Evolutionary conservation across 1,140 invertebrate genomes (phyloP), one percentile per base, ranked within the genome.

Genomic region (Zaprionus davidi): DNA sequence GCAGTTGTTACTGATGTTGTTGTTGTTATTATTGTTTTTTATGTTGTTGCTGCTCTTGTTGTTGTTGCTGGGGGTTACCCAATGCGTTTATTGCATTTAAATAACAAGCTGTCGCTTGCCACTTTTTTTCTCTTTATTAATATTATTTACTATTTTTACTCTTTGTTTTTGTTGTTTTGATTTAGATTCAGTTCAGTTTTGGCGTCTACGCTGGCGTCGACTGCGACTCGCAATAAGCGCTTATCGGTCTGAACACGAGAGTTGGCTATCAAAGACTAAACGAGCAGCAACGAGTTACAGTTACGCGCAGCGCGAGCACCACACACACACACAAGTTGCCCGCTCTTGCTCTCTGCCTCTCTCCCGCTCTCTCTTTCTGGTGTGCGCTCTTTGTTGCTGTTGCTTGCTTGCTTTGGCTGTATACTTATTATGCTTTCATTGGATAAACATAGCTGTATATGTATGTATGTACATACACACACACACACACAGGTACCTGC

Each of bases 231-330:
- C 76, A 79, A 68, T 72, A 76, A 82, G 90, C 86, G 82, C 81
- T 91, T 88, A 81, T 92, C 81, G 79, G 85, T 90, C 91, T 78
- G 87, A 72, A 81, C 87, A 81, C 91, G 91, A 92, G 87, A 82
- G 85, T 87, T 90, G 71, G 67, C 82, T 91, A 79, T 91, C 78
- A 90, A 83, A 80, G 80, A 92, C 82, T 91, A 85, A 76, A 66
- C 72, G 67, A 87, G 66, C 82, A 55, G 57, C 63, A 66, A 57
- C 73, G 72, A 87, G 80, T 68, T 82, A 88, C 84, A 88, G 78
- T 88, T 90, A 87, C 84, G 74, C 63, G 76, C 64, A 78, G 58
- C 76, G 64, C 55, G 41, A 46, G 26, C 65, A 68, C 53, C 71
- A 69, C 36, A 57, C 38, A 78, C 63, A 73, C 64, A 60, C 28